These are phyloP conservation scores for Schizopygopsis malacanthus DNA, from an alignment of 2,797 vertebrate species.

Conservation along the genomic window DNA sequence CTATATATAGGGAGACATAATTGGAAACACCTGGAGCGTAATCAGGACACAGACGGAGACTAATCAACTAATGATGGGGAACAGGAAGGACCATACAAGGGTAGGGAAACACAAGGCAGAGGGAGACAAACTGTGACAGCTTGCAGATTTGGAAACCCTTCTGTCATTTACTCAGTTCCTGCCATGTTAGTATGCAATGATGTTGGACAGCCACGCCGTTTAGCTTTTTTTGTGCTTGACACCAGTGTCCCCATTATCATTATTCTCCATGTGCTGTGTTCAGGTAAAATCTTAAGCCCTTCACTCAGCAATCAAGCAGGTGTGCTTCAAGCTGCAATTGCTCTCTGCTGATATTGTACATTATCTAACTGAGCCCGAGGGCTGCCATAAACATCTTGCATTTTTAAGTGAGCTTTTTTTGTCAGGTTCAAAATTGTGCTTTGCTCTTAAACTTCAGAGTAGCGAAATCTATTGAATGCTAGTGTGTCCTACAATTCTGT, in stretches of 20 bases:
- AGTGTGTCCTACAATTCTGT: constrained; percentile 12
- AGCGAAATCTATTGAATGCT: constrained; percentile 7
- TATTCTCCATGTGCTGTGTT: constrained; percentile 43
- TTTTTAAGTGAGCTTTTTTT: constrained; percentile 19
- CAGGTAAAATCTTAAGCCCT: constrained; percentile 42
- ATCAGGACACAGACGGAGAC: too few species aligned
- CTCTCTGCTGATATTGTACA: constrained; percentile 41
- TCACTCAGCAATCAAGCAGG: constrained; percentile 39
- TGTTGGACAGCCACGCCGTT: neutral
- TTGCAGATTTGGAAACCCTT: constrained; percentile 25
- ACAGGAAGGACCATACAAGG: too few species aligned
- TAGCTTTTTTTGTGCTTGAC: constrained; percentile 2
- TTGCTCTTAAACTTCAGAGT: neutral
- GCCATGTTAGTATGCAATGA: constrained; percentile 30
- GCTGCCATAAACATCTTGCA: constrained; percentile 20
- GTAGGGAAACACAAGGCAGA: too few species aligned
- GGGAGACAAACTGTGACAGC: neutral
- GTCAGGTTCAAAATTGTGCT: neutral
- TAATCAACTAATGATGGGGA: too few species aligned
- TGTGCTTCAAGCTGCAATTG: constrained; percentile 40
- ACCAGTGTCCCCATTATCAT: constrained; percentile 40
- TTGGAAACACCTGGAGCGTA: too few species aligned
- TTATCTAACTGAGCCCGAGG: constrained; percentile 40
- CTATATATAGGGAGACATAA: too few species aligned
- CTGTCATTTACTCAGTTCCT: constrained; percentile 10